A percentile compares a stretch with the other conserved stretches of the same genome.
phyloP scores from a whole-genome alignment of 2,113 vertebrate genomes.

The Dicerorhinus sumatrensis region DNA sequence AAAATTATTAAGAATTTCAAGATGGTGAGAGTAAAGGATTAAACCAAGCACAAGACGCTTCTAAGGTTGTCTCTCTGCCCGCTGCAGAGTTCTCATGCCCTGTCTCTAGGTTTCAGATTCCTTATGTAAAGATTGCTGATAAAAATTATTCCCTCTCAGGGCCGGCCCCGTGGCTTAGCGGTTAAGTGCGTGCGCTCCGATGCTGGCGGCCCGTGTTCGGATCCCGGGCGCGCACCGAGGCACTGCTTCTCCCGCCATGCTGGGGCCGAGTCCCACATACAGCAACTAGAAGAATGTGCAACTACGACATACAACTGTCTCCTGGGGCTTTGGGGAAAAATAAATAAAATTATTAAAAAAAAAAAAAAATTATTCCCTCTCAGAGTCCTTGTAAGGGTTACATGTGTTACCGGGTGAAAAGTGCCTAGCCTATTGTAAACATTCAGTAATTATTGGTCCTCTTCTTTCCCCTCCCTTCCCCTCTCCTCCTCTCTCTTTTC shows the following conservation, averaged over 20 bases:
- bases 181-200: no score
- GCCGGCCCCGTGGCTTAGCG: no score
- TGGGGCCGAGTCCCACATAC: no score
- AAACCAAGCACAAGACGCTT: background rate
- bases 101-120: background rate
- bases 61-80: background rate
- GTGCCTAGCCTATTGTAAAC: background rate
- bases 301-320: no score
- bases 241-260: no score
- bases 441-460: background rate
- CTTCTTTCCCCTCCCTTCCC: background rate
- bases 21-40: background rate
- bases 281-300: no score
- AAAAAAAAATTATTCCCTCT: background rate
- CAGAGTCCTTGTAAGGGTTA: background rate
- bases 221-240: no score
- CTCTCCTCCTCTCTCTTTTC: background rate
- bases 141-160: background rate
- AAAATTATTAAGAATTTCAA: slow-evolving; percentile 12
- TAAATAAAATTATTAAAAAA: no score
- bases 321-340: no score
- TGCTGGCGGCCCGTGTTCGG: no score
- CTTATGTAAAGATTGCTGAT: background rate
- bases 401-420: background rate
- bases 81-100: background rate